A percentile compares a stretch with the other conserved stretches of the same genome.
Conservation (phyloP, 2,888 invertebrate species). For the Apamea sordens region DNA sequence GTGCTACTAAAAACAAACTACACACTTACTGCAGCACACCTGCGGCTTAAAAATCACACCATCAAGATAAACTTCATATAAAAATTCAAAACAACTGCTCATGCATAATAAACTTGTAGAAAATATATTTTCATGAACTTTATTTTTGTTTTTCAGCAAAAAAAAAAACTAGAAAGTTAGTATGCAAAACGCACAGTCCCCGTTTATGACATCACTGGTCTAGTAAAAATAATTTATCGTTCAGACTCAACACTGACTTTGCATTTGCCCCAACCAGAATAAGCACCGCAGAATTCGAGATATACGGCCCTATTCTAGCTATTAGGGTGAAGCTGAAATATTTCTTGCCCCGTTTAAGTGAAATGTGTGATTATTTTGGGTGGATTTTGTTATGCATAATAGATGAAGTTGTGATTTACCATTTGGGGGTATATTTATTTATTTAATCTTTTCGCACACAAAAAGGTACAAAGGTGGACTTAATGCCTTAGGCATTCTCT, state of each 20-base stretch:
- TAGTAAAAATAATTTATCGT: slow-evolving; percentile 77
- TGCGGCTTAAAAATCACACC: slow-evolving; percentile 40
- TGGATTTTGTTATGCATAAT: slow-evolving; percentile 30
- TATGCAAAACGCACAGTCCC: slow-evolving; percentile 48
- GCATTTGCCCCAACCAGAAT: slow-evolving; percentile 65
- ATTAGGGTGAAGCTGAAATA: slow-evolving; percentile 55
- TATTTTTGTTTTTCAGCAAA: slow-evolving; percentile 11
- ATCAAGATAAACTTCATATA: slow-evolving; percentile 35
- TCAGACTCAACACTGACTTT: slow-evolving; percentile 67
- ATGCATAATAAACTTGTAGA: slow-evolving; percentile 35
- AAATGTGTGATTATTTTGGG: slow-evolving; percentile 49
- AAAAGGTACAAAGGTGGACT: too few relatives aligned
- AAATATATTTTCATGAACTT: slow-evolving; percentile 50
- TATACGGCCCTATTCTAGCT: slow-evolving; percentile 63
- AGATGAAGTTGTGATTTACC: slow-evolving; percentile 29
- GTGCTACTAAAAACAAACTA: slow-evolving; percentile 27
- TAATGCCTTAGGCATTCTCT: too few relatives aligned
- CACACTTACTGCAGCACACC: slow-evolving; percentile 27
- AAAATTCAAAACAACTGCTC: slow-evolving; percentile 51
- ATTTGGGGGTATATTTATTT: neutral
- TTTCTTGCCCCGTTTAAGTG: slow-evolving; percentile 34
- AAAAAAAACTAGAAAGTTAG: slow-evolving; percentile 34
- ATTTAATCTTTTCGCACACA: too few relatives aligned
- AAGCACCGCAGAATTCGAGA: slow-evolving; percentile 66
- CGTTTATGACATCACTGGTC: slow-evolving; percentile 45